Evolutionary conservation across 1,140 invertebrate species (phyloP).

Genomic region (Latrodectus geometricus): DNA sequence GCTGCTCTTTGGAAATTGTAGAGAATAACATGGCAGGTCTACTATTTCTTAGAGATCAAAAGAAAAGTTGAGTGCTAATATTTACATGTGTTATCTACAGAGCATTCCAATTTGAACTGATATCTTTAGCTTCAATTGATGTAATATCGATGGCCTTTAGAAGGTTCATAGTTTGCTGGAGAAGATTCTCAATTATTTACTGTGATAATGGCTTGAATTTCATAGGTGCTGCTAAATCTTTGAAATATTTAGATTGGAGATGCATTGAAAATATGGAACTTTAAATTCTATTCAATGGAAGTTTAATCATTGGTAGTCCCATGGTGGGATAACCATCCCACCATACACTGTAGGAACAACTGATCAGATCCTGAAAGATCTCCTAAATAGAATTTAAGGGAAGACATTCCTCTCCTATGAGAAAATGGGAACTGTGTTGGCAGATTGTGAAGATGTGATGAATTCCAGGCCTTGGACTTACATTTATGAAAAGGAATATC

Average conservation of each 20-base stretch:
- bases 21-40: too few relatives aligned
- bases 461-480: slow-evolving; percentile 65
- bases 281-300: slow-evolving; percentile 35
- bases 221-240: slow-evolving; percentile 24
- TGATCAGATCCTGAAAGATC: slow-evolving; percentile 13
- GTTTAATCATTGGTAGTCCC: slow-evolving; percentile 34
- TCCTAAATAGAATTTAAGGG: slow-evolving; percentile 13
- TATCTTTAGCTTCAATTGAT: slow-evolving; percentile 63
- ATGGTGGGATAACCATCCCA: slow-evolving; percentile 40
- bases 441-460: background rate
- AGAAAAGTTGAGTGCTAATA: slow-evolving; percentile 30
- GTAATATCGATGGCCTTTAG: slow-evolving; percentile 68
- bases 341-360: slow-evolving; percentile 29
- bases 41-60: too few relatives aligned
- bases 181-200: slow-evolving; percentile 27
- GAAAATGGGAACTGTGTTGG: slow-evolving; percentile 13
- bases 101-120: slow-evolving; percentile 4
- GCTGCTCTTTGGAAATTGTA: too few relatives aligned
- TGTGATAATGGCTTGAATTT: slow-evolving; percentile 58
- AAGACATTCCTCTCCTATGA: slow-evolving; percentile 18
- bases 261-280: background rate
- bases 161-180: slow-evolving; percentile 69
- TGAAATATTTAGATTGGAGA: slow-evolving; percentile 47
- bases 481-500: slow-evolving; percentile 19
- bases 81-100: background rate